These are phyloP conservation scores for Tonatia bakeri DNA, from an alignment of 2,113 vertebrate species.

Conservation along the genomic window DNA sequence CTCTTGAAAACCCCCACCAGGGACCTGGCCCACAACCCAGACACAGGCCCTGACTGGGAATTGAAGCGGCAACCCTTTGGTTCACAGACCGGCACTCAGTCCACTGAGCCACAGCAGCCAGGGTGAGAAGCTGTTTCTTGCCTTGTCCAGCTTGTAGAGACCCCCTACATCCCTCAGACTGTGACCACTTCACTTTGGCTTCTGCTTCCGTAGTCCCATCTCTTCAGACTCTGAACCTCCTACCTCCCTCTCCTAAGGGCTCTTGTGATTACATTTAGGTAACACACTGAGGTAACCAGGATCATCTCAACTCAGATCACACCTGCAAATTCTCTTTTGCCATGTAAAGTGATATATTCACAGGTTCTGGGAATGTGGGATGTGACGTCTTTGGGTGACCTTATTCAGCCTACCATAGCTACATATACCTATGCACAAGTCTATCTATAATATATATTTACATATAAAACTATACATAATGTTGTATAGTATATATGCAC, in stretches of 20 bases:
- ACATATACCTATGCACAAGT: too few species aligned
- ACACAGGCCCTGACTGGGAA: too few species aligned
- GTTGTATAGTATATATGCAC: background rate
- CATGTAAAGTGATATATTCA: background rate
- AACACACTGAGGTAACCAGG: background rate
- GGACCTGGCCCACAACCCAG: too few species aligned
- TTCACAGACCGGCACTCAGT: too few species aligned
- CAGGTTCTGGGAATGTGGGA: background rate
- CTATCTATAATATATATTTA: background rate
- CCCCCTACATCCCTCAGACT: background rate
- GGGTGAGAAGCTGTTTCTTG: background rate
- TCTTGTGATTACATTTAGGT: background rate
- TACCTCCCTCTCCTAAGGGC: background rate
- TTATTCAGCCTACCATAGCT: background rate
- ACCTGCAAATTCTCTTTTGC: background rate
- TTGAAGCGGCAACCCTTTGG: too few species aligned
- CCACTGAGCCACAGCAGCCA: too few species aligned
- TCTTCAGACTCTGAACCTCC: background rate
- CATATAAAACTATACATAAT: background rate
- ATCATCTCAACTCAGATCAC: background rate
- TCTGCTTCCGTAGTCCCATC: background rate
- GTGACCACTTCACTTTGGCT: background rate
- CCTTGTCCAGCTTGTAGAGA: background rate
- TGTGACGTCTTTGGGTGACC: background rate
- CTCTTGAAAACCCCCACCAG: too few species aligned